Evolutionary conservation across 2,113 vertebrate species (phyloP).

Genomic region (Callipepla californica): DNA sequence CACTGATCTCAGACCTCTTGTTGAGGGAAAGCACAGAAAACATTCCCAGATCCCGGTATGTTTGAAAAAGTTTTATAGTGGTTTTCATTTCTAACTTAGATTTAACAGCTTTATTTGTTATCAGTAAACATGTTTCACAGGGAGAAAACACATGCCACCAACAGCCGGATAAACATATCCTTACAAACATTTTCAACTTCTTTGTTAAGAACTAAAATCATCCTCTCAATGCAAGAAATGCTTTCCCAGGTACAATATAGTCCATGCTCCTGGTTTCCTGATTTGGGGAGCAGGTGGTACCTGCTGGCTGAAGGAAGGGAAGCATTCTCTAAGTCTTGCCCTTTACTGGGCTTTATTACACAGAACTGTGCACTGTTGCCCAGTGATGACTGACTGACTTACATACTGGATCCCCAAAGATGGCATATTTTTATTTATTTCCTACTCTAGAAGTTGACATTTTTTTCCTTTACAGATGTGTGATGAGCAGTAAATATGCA

Average conservation of each 20-base stretch:
- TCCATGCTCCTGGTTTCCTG: background rate
- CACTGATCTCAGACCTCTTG: conserved; percentile 92
- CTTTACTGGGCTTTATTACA: background rate
- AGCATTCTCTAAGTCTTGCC: background rate
- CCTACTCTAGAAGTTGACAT: background rate
- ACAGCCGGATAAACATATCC: background rate
- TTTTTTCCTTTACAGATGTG: background rate
- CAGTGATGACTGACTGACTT: background rate
- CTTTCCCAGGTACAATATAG: background rate
- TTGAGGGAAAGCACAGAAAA: conserved; percentile 92
- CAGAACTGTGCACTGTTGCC: background rate
- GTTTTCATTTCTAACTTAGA: background rate
- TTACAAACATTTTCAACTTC: background rate
- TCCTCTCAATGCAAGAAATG: background rate
- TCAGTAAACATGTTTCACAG: background rate
- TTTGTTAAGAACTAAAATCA: background rate
- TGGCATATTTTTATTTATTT: background rate
- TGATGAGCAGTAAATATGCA: background rate
- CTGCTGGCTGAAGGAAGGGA: background rate
- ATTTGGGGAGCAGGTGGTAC: background rate
- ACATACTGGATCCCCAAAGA: background rate
- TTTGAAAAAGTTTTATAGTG: background rate
- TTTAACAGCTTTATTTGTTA: background rate
- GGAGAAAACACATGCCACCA: background rate
- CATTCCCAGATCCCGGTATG: conserved; percentile 88